phyloP scores from a whole-genome alignment of 2,888 invertebrate genomes.

The Achlya flavicornis region DNA sequence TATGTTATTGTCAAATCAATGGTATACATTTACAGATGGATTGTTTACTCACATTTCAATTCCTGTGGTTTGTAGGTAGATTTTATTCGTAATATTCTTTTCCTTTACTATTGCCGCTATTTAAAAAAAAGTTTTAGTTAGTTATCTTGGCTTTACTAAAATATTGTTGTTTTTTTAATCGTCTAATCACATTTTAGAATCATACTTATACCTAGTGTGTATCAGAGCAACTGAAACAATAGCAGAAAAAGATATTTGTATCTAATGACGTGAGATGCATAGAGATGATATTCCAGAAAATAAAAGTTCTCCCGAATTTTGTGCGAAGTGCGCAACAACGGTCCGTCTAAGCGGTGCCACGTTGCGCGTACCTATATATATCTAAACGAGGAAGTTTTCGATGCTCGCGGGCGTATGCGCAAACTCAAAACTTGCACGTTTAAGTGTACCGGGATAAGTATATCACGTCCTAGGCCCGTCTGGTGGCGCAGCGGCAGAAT shows the following conservation, averaged over 20 bases:
- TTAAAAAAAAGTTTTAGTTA: no score
- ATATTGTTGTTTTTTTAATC: no score
- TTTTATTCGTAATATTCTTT: no score
- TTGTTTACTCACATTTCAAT: no score
- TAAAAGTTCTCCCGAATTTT: constrained; percentile 3
- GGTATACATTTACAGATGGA: neutral
- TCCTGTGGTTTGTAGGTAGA: neutral
- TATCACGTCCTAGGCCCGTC: constrained; percentile 73
- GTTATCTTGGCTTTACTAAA: no score
- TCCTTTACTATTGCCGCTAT: no score
- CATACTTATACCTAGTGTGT: no score
- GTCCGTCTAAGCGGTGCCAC: constrained; percentile 13
- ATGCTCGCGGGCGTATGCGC: constrained; percentile 45
- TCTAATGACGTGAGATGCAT: constrained; percentile 8
- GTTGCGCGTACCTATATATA: constrained; percentile 15
- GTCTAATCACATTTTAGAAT: no score
- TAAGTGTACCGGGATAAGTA: constrained; percentile 74
- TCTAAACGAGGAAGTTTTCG: constrained; percentile 25
- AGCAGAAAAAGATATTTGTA: neutral
- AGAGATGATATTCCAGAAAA: neutral
- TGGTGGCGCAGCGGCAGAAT: constrained; percentile 63
- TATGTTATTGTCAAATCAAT: neutral
- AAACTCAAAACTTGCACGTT: constrained; percentile 61
- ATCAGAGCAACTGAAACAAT: no score
- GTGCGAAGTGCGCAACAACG: neutral